These are phyloP conservation scores for Exephanes ischioxanthus DNA, from an alignment of 2,888 invertebrate species.

Conservation along the genomic window DNA sequence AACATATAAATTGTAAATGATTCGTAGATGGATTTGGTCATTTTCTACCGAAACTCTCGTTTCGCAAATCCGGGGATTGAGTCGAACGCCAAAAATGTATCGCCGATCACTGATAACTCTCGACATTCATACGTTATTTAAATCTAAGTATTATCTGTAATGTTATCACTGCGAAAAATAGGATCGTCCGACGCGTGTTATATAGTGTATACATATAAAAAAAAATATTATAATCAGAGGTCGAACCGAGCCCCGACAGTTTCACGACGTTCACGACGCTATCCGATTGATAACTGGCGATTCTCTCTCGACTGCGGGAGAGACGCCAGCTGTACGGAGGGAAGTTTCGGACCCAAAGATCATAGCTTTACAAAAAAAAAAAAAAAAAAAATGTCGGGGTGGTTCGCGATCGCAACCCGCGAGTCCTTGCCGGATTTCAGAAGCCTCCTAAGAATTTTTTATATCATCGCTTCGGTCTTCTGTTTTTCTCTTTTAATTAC, in stretches of 20 bases:
- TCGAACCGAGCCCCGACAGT: slow-evolving; percentile 48
- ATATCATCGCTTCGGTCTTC: slow-evolving; percentile 70
- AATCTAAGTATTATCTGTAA: slow-evolving; percentile 10
- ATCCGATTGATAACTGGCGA: slow-evolving; percentile 7
- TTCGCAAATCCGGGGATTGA: not conserved
- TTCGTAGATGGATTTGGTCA: too few relatives aligned
- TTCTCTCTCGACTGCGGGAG: not conserved
- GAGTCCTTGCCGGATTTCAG: slow-evolving; percentile 31
- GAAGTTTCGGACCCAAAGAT: slow-evolving; percentile 66
- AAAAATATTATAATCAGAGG: slow-evolving; percentile 22
- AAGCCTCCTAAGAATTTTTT: slow-evolving; percentile 56
- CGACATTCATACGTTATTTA: not conserved
- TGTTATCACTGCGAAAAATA: slow-evolving; percentile 25
- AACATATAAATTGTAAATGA: not conserved
- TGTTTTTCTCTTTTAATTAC: slow-evolving; percentile 85
- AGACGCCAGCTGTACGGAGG: slow-evolving; percentile 1
- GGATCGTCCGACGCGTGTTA: slow-evolving; percentile 15
- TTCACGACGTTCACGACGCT: slow-evolving; percentile 37
- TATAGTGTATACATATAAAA: slow-evolving; percentile 6
- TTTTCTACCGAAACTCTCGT: not conserved
- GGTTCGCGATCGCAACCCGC: slow-evolving; percentile 23
- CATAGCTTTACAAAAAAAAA: slow-evolving; percentile 61
- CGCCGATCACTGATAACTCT: not conserved
- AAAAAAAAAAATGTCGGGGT: slow-evolving; percentile 41
- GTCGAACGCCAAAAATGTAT: not conserved